Percentiles rank a stretch among this genome's conserved stretches.
phyloP scores from a whole-genome alignment of 37 sponge, comb jelly and placozoan species.

The Oscarella lobularis region DNA sequence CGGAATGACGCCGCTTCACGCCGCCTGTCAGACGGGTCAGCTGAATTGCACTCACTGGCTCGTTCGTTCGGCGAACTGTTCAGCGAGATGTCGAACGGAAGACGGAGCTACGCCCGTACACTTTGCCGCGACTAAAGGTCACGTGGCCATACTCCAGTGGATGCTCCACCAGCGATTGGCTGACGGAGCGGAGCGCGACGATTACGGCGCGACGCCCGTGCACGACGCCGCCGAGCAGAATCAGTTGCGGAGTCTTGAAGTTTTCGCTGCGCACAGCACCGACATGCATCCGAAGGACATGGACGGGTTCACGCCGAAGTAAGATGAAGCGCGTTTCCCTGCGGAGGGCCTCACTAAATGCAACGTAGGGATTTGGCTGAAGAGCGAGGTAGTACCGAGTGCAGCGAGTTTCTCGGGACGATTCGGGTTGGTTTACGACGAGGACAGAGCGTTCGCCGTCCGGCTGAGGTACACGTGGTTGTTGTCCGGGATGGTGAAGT shows the following conservation, averaged over 20 bases:
- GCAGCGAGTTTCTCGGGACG: constrained; percentile 36
- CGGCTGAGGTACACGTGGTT: background rate
- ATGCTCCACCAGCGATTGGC: constrained; percentile 60
- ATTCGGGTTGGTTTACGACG: constrained; percentile 9
- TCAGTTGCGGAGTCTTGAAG: constrained; percentile 58
- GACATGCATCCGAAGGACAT: constrained; percentile 32
- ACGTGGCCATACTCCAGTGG: constrained; percentile 77
- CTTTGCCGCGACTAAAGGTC: constrained; percentile 92
- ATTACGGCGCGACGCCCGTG: constrained; percentile 79
- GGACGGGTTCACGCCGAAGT: constrained; percentile 65
- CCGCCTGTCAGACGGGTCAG: constrained; percentile 68
- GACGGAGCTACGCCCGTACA: constrained; percentile 91
- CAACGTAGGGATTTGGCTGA: constrained; percentile 40
- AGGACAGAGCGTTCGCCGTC: background rate
- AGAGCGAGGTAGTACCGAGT: constrained; percentile 25
- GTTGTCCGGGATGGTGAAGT: background rate
- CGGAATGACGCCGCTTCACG: constrained; percentile 87
- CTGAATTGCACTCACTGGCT: constrained; percentile 63
- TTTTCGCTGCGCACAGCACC: constrained; percentile 47
- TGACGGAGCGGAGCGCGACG: constrained; percentile 62
- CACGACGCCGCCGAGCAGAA: constrained; percentile 88
- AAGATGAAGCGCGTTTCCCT: background rate
- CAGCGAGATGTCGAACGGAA: constrained; percentile 28
- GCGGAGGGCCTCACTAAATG: background rate
- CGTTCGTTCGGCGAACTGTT: constrained; percentile 44